Evolutionary conservation across 2,797 vertebrate genomes (phyloP).

Genomic region (Sandelia bainsii): DNA sequence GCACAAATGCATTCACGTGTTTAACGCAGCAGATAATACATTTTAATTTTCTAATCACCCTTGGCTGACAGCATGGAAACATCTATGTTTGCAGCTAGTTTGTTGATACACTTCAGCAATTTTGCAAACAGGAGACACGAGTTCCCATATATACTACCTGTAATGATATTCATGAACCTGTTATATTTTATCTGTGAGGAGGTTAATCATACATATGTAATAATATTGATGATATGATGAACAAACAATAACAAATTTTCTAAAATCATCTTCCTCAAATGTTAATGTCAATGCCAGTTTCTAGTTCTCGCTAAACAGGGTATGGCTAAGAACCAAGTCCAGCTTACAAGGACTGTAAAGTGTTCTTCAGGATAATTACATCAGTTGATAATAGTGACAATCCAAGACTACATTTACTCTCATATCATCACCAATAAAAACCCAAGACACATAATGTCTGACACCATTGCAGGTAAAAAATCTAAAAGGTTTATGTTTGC

Average conservation of each 20-base stretch:
- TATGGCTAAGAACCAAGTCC: too few relatives aligned
- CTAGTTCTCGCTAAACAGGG: too few relatives aligned
- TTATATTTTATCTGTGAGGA: constrained; percentile 8
- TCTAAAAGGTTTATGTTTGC: background rate
- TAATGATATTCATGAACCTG: constrained; percentile 19
- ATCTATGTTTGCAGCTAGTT: constrained; percentile 1
- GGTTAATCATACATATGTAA: background rate
- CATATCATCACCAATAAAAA: background rate
- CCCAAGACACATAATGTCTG: background rate
- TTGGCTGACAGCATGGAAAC: background rate
- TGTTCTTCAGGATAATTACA: too few relatives aligned
- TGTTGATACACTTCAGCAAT: constrained; percentile 4
- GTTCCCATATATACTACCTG: constrained; percentile 2
- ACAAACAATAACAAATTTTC: too few relatives aligned
- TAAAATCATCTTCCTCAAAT: too few relatives aligned
- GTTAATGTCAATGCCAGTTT: too few relatives aligned
- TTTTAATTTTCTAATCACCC: constrained; percentile 20
- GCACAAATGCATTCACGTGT: constrained; percentile 9
- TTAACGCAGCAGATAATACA: constrained; percentile 7
- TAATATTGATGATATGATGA: too few relatives aligned
- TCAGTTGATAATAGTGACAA: too few relatives aligned
- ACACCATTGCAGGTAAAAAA: constrained; percentile 2
- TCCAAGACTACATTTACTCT: background rate
- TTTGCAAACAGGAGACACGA: constrained; percentile 6
- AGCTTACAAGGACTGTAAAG: too few relatives aligned